These are phyloP conservation scores for Lepidocolaptes lacrymiger DNA, from an alignment of 2,797 vertebrate species.

Conservation along the genomic window DNA sequence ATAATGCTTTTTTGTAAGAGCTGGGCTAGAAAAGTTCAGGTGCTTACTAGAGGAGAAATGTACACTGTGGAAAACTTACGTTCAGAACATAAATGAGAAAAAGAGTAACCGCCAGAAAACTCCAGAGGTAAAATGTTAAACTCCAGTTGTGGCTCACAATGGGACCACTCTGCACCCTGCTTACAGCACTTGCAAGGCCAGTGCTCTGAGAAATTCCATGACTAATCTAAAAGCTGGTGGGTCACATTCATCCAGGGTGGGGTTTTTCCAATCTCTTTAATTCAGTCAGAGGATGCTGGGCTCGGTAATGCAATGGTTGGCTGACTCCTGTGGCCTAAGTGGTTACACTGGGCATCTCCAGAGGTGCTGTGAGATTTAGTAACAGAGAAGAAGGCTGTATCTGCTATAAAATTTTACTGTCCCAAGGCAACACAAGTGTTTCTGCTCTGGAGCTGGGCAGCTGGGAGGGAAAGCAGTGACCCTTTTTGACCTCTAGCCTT, in stretches of 20 bases:
- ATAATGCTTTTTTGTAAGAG: fast-evolving
- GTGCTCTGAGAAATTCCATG: not conserved
- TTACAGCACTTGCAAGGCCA: not conserved
- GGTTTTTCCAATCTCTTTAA: not conserved
- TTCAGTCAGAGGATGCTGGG: not conserved
- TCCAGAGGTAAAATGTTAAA: not conserved
- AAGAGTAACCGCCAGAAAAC: not conserved
- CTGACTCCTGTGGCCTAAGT: not conserved
- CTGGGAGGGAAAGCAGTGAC: not conserved
- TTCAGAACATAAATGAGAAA: not conserved
- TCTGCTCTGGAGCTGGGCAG: not conserved
- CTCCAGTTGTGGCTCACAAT: not conserved
- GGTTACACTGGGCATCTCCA: not conserved
- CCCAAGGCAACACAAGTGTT: not conserved
- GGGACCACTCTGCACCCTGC: not conserved
- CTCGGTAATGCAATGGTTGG: fast-evolving
- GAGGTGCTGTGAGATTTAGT: not conserved
- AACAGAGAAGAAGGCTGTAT: not conserved
- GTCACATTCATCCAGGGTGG: fast-evolving
- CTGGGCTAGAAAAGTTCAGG: fast-evolving
- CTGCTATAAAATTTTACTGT: not conserved
- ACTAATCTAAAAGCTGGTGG: not conserved
- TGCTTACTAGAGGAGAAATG: not conserved
- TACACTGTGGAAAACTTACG: fast-evolving
- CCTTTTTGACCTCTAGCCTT: not conserved